Evolutionary conservation across 1,140 invertebrate genomes (phyloP).

Genomic region (Drosophila baimaii): DNA sequence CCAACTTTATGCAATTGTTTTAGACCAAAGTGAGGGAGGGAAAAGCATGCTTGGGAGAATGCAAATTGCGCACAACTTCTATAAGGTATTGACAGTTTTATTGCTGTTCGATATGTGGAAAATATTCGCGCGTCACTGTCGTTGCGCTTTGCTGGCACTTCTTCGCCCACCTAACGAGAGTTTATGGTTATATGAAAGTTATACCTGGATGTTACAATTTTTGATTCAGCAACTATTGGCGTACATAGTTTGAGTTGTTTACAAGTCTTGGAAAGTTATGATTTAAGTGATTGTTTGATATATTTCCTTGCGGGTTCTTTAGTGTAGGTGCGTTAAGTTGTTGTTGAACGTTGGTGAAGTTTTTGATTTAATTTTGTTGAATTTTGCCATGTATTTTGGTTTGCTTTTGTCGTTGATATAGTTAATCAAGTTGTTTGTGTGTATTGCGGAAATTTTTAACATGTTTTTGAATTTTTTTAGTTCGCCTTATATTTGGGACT

Average conservation of each 20-base stretch:
- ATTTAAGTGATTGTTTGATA: neutral
- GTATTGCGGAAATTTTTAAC: no score
- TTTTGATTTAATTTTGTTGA: neutral
- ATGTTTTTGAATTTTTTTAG: no score
- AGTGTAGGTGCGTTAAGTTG: neutral
- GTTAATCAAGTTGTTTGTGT: neutral
- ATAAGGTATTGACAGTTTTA: constrained; percentile 43
- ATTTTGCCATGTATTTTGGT: neutral
- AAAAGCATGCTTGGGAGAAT: neutral
- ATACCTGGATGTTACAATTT: neutral
- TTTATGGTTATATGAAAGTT: neutral
- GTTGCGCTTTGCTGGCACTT: neutral
- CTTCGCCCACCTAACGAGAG: neutral
- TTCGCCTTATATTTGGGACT: no score
- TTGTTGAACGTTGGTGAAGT: neutral
- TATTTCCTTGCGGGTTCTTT: neutral
- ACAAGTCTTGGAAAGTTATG: neutral
- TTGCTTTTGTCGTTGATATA: neutral
- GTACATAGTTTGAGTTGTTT: constrained; percentile 1
- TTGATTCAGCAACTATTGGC: neutral
- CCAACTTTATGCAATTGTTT: constrained; percentile 22
- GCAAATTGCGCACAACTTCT: constrained; percentile 4
- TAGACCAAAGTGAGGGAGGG: neutral
- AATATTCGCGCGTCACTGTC: constrained; percentile 21
- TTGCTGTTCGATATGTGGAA: constrained; percentile 32